Conservation (phyloP, 1,140 invertebrate genomes). For the Berghia stephanieae region DNA sequence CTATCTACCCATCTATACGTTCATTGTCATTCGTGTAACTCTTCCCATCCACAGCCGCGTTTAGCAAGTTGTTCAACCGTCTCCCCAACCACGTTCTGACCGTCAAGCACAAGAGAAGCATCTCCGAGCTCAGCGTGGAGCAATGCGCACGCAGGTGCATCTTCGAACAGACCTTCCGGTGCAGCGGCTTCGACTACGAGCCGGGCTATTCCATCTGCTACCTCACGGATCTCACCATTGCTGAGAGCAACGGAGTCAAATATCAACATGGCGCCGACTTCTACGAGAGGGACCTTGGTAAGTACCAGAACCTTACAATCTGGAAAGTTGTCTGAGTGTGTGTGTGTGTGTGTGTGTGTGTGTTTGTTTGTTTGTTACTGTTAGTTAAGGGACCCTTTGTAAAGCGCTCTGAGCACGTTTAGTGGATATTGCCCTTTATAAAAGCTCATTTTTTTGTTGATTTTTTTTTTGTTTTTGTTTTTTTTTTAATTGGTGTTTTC, state of each 20-base stretch:
- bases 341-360: too few species aligned
- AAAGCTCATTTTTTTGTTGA: too few species aligned
- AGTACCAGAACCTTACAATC: too few species aligned
- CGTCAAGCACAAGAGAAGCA: constrained; percentile 49
- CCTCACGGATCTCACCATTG: constrained; percentile 49
- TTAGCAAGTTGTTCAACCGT: constrained; percentile 52
- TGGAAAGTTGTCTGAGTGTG: too few species aligned
- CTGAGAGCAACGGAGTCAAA: constrained; percentile 42
- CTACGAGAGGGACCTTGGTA: constrained; percentile 55
- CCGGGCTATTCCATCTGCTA: constrained; percentile 48
- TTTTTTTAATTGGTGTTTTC: too few species aligned
- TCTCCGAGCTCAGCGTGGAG: constrained; percentile 51
- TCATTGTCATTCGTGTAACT: neutral
- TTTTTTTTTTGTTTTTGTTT: too few species aligned
- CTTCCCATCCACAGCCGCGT: constrained; percentile 44
- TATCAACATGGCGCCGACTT: constrained; percentile 48
- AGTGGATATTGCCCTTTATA: too few species aligned
- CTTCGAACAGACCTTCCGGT: constrained; percentile 58
- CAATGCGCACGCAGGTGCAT: constrained; percentile 60
- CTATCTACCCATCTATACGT: too few species aligned
- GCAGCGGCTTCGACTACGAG: constrained; percentile 60
- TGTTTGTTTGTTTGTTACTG: too few species aligned
- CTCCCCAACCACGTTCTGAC: constrained; percentile 59
- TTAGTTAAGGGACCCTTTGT: too few species aligned
- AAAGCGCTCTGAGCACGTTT: too few species aligned